Percentiles rank a stretch among this genome's conserved stretches.
Conservation (phyloP, 2,113 vertebrate species). For the Rhizomys pruinosus region DNA sequence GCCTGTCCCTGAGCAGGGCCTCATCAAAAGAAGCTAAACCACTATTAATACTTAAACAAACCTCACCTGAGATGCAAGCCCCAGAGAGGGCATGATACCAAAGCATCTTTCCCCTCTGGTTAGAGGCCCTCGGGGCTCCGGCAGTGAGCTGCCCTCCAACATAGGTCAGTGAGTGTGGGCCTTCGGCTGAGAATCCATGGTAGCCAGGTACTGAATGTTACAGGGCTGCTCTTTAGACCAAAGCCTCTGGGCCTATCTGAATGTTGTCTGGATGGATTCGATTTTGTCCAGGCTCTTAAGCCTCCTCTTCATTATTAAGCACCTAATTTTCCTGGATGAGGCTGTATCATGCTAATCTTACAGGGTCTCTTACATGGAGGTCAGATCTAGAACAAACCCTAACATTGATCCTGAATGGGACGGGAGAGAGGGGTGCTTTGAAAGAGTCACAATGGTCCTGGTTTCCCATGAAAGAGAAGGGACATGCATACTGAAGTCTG, state of each 20-base stretch:
- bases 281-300: background rate
- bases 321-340: background rate
- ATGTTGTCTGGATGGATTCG: background rate
- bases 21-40: background rate
- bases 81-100: background rate
- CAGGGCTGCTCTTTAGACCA: background rate
- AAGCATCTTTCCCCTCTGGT: too few species aligned
- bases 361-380: background rate
- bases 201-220: background rate
- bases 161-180: background rate
- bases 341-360: too few species aligned
- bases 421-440: background rate
- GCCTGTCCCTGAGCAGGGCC: accelerated
- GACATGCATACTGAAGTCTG: too few species aligned
- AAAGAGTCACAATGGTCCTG: background rate
- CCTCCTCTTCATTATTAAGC: background rate
- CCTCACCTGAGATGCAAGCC: background rate
- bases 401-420: background rate
- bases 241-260: background rate
- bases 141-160: background rate
- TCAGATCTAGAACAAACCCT: background rate
- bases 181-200: background rate
- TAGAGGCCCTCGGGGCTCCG: accelerated
- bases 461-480: background rate
- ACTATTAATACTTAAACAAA: background rate